Percentiles rank a stretch among this genome's conserved stretches.
Evolutionary conservation across 2,888 invertebrate species (phyloP).

Genomic region (Meiosimyza decipiens): DNA sequence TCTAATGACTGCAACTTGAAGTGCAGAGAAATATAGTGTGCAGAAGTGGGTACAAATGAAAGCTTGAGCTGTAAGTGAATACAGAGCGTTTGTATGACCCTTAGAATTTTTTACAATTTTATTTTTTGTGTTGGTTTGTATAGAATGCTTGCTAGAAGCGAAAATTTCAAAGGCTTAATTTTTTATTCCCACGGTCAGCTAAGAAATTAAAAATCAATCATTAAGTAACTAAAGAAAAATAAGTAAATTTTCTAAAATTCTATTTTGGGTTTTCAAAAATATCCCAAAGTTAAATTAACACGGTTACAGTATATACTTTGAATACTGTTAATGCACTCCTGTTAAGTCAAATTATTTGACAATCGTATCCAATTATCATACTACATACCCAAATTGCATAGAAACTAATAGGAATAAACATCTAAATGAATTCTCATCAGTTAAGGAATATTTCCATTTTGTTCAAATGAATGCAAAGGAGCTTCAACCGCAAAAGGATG

Average conservation of each 20-base stretch:
- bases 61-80: background rate
- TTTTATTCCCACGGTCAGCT: too few relatives aligned
- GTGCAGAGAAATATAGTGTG: background rate
- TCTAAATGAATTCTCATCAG: constrained; percentile 37
- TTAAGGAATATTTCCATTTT: background rate
- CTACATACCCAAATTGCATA: constrained; percentile 23
- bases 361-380: constrained; percentile 44
- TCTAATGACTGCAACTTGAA: constrained; percentile 31
- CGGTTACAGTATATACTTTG: too few relatives aligned
- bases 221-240: too few relatives aligned
- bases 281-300: too few relatives aligned
- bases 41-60: background rate
- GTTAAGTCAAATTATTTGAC: constrained; percentile 39
- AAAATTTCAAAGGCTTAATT: too few relatives aligned
- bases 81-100: background rate
- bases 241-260: too few relatives aligned
- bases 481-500: constrained; percentile 32
- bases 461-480: constrained; percentile 3
- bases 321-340: background rate
- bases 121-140: background rate
- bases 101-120: background rate
- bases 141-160: background rate
- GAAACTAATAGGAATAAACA: constrained; percentile 31
- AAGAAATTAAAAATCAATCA: too few relatives aligned
- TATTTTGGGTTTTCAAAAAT: too few relatives aligned